A percentile compares a stretch with the other conserved stretches of the same genome.
These are phyloP conservation scores for Erynnis tages DNA, from an alignment of 2,888 invertebrate species.

Conservation along the genomic window DNA sequence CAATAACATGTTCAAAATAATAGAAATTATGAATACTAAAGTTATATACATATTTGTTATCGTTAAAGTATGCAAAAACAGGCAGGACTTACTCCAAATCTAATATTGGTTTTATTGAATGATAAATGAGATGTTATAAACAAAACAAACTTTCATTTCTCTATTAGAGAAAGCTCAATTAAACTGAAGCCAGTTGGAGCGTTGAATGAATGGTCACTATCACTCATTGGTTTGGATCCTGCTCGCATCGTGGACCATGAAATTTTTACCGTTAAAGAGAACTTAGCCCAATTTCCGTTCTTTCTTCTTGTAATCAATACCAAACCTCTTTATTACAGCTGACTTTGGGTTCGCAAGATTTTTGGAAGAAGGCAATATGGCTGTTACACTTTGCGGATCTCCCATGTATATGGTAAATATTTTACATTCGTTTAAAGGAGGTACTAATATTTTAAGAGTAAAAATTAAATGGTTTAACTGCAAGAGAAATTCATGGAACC, in stretches of 20 bases:
- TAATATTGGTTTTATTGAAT: no score
- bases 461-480: no score
- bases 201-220: constrained; percentile 14
- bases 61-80: no score
- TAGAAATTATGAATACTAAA: no score
- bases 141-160: constrained; percentile 19
- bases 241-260: background rate
- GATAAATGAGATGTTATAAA: no score
- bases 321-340: constrained; percentile 77
- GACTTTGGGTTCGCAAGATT: constrained; percentile 99
- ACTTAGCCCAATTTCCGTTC: background rate
- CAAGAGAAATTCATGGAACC: no score
- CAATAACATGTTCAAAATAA: no score
- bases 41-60: no score
- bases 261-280: constrained; percentile 3
- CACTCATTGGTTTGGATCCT: constrained; percentile 3
- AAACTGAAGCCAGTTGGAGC: constrained; percentile 12
- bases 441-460: background rate
- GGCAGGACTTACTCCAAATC: no score
- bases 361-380: constrained; percentile 99
- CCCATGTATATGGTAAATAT: constrained; percentile 98
- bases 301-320: background rate
- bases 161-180: constrained; percentile 16
- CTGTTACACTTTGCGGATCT: constrained; percentile 99
- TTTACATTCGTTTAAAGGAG: background rate